phyloP scores from a whole-genome alignment of 2,888 invertebrate species.

The Drosophila vallismaia region DNA sequence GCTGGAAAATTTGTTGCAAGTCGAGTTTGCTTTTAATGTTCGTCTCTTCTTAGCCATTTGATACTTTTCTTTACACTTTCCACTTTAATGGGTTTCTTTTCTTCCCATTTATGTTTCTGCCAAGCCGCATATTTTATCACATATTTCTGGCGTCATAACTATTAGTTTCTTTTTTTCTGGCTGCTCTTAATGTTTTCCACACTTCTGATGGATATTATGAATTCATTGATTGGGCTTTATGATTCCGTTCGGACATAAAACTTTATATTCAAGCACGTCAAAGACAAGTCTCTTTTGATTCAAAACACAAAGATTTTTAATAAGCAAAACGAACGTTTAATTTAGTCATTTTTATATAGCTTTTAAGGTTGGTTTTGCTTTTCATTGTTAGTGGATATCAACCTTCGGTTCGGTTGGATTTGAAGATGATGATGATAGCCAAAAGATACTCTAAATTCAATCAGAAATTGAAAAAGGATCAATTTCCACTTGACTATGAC shows the following conservation, averaged over 20 bases:
- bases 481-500: constrained; percentile 13
- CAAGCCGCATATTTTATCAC: constrained; percentile 54
- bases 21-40: constrained; percentile 21
- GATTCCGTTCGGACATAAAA: constrained; percentile 38
- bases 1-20: constrained; percentile 23
- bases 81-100: constrained; percentile 44
- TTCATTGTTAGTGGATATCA: background rate
- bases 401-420: background rate
- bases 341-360: constrained; percentile 28
- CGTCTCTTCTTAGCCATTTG: constrained; percentile 65
- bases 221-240: constrained; percentile 71
- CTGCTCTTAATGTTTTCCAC: constrained; percentile 69
- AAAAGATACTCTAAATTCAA: background rate
- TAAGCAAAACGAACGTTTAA: constrained; percentile 27
- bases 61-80: constrained; percentile 74
- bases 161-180: constrained; percentile 38
- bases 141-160: constrained; percentile 42
- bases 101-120: constrained; percentile 53
- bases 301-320: constrained; percentile 12
- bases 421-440: background rate
- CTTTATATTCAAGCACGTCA: constrained; percentile 48
- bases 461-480: background rate
- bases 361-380: too few species aligned
- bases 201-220: constrained; percentile 68
- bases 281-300: constrained; percentile 18